Percentiles rank a stretch among this genome's conserved stretches.
Conservation (phyloP, 2,113 vertebrate genomes). For the Tretioscincus oriximinensis region DNA sequence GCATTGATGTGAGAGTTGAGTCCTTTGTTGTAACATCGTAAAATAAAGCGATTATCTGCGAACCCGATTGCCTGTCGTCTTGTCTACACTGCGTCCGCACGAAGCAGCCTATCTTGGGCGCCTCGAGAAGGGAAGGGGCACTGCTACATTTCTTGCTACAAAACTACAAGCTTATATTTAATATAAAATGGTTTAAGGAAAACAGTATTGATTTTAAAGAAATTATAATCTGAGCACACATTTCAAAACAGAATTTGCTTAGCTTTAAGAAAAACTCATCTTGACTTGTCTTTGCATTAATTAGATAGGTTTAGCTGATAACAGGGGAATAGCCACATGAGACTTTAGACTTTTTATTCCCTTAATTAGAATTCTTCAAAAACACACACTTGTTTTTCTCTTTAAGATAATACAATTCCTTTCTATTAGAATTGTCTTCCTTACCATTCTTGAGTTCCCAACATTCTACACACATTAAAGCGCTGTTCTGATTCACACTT, state of each 20-base stretch:
- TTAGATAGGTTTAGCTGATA: neutral
- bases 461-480: neutral
- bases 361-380: constrained; percentile 1
- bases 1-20: no score
- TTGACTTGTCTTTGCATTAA: constrained; percentile 12
- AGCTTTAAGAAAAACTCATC: neutral
- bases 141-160: no score
- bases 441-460: neutral
- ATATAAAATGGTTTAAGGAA: neutral
- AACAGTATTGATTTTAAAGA: constrained; percentile 9
- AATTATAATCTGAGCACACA: neutral
- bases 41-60: no score
- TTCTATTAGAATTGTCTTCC: neutral
- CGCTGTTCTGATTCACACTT: no score
- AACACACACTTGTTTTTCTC: neutral
- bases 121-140: no score
- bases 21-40: no score
- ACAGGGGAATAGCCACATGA: neutral
- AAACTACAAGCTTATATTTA: neutral
- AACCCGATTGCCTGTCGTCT: no score
- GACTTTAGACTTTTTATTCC: neutral
- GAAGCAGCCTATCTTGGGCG: no score
- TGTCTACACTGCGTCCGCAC: no score
- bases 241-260: neutral
- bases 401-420: neutral